phyloP scores from a whole-genome alignment of 2,888 invertebrate genomes.

The Mystacides longicornis region DNA sequence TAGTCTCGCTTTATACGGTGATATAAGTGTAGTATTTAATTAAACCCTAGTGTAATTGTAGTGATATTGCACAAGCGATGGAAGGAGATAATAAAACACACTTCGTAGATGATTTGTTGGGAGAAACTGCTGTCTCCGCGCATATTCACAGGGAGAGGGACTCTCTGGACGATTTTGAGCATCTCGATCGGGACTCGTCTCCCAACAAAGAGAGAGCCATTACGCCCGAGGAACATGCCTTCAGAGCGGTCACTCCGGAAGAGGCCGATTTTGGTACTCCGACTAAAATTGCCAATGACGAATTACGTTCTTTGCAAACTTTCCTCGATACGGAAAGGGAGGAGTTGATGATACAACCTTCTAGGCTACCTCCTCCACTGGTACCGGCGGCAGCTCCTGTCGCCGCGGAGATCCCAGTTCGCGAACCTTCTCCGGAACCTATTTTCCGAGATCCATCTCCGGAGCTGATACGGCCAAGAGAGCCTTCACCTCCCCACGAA shows the following conservation, averaged over 20 bases:
- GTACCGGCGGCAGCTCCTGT: constrained; percentile 27
- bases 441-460: constrained; percentile 12
- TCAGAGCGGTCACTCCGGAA: constrained; percentile 21
- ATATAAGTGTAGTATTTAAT: not conserved
- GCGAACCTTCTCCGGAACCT: constrained; percentile 29
- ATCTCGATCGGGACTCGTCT: constrained; percentile 55
- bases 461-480: constrained; percentile 22
- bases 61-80: not conserved
- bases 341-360: constrained; percentile 36
- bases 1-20: not conserved
- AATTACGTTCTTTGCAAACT: constrained; percentile 31
- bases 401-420: constrained; percentile 35
- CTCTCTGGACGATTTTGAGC: constrained; percentile 68
- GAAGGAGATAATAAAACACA: not conserved
- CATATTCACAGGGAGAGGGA: constrained; percentile 53
- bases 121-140: constrained; percentile 3
- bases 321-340: constrained; percentile 48
- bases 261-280: constrained; percentile 30
- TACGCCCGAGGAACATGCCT: constrained; percentile 14
- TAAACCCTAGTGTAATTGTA: not conserved
- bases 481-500: constrained; percentile 11
- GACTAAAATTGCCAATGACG: constrained; percentile 31
- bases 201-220: constrained; percentile 29
- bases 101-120: not conserved
- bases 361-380: constrained; percentile 14